These are phyloP conservation scores for Zaprionus ghesquierei DNA, from an alignment of 1,140 invertebrate species.

Conservation along the genomic window DNA sequence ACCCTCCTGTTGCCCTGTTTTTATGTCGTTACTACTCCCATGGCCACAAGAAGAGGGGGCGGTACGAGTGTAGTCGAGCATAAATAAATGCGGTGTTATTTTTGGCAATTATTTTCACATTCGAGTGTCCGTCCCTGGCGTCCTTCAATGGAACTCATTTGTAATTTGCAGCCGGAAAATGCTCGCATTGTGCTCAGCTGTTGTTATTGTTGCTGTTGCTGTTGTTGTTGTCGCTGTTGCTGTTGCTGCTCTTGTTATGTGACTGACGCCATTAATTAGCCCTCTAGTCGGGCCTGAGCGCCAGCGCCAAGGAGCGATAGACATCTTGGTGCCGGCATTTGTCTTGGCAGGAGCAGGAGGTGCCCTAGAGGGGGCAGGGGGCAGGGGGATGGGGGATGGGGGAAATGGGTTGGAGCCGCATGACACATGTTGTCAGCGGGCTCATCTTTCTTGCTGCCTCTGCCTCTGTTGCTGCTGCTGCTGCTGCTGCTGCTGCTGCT, in stretches of 20 bases:
- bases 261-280: conserved; percentile 72
- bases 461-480: too few species aligned
- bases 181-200: conserved; percentile 42
- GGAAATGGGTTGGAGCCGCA: conserved; percentile 18
- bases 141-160: conserved; percentile 65
- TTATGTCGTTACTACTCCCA: not conserved
- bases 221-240: conserved; percentile 20
- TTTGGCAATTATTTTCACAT: conserved; percentile 81
- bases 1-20: not conserved
- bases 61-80: conserved; percentile 49
- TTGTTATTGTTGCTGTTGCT: conserved; percentile 36
- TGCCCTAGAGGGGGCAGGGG: not conserved
- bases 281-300: conserved; percentile 28
- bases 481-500: not conserved
- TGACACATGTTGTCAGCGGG: conserved; percentile 76
- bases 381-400: not conserved
- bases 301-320: conserved; percentile 52
- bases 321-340: conserved; percentile 77
- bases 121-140: conserved; percentile 56
- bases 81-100: conserved; percentile 78
- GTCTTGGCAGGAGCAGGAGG: conserved; percentile 36
- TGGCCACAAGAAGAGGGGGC: not conserved
- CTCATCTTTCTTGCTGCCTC: conserved; percentile 65
- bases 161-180: conserved; percentile 66
- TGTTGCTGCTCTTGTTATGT: conserved; percentile 21